Evolutionary conservation across 1,140 invertebrate genomes (phyloP).

Genomic region (Panagrolaimus sp.): DNA sequence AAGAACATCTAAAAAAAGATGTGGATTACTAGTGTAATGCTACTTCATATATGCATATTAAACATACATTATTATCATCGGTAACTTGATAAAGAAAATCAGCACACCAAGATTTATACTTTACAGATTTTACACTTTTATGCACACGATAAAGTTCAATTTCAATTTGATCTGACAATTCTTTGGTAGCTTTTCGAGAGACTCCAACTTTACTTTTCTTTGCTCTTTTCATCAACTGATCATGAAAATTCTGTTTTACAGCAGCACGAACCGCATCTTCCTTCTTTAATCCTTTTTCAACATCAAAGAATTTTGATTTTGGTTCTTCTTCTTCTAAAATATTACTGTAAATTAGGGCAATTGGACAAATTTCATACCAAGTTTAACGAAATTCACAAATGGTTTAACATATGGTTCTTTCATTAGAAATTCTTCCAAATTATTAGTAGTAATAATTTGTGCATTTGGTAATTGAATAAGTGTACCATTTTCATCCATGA

Average conservation of each 20-base stretch:
- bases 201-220: background rate
- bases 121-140: background rate
- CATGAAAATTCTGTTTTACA: background rate
- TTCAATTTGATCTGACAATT: slow-evolving; percentile 3
- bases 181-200: background rate
- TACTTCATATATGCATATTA: background rate
- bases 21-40: background rate
- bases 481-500: background rate
- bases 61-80: background rate
- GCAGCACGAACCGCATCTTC: background rate
- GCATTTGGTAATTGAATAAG: slow-evolving; percentile 1
- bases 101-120: background rate
- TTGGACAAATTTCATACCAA: background rate
- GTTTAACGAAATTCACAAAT: slow-evolving; percentile 7
- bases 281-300: background rate
- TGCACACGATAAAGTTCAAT: slow-evolving; percentile 3
- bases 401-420: background rate
- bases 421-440: background rate
- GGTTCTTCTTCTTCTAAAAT: background rate
- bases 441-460: background rate
- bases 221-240: background rate
- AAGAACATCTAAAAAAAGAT: slow-evolving; percentile 3
- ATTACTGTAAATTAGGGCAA: background rate
- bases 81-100: slow-evolving; percentile 2
- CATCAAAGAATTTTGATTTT: background rate